phyloP scores from a whole-genome alignment of 2,888 invertebrate genomes.

The Amphiduros pacificus region DNA sequence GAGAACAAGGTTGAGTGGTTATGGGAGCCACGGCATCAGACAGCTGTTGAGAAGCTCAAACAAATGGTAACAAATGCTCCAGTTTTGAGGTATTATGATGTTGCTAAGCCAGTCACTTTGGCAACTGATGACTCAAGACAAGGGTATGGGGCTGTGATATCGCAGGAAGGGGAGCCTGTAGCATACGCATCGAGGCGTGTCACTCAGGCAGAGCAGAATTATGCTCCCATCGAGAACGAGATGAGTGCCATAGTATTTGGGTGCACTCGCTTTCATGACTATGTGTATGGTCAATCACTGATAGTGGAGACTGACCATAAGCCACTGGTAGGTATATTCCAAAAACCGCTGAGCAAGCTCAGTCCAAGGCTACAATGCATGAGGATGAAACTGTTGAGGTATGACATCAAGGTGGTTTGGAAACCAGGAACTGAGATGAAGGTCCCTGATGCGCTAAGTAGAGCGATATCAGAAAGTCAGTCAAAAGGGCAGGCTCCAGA shows the following conservation, averaged over 20 bases:
- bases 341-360: conserved; percentile 26
- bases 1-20: background rate
- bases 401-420: conserved; percentile 5
- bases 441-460: conserved; percentile 6
- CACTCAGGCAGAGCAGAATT: conserved; percentile 8
- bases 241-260: conserved; percentile 3
- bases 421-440: conserved; percentile 2
- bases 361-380: conserved; percentile 32
- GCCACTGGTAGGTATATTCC: conserved; percentile 28
- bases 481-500: background rate
- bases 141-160: conserved; percentile 16
- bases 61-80: background rate
- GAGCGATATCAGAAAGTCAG: background rate
- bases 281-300: conserved; percentile 3
- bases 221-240: conserved; percentile 8
- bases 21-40: background rate
- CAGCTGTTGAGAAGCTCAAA: background rate
- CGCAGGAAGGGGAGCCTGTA: conserved; percentile 22
- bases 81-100: conserved; percentile 16
- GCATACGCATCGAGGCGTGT: conserved; percentile 27
- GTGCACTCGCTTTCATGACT: conserved; percentile 8
- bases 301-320: conserved; percentile 30
- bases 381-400: conserved; percentile 28
- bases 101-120: conserved; percentile 5
- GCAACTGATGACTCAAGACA: background rate